A percentile compares a stretch with the other conserved stretches of the same genome.
Evolutionary conservation across 2,797 vertebrate genomes (phyloP).

Genomic region (Harpagifer antarcticus): DNA sequence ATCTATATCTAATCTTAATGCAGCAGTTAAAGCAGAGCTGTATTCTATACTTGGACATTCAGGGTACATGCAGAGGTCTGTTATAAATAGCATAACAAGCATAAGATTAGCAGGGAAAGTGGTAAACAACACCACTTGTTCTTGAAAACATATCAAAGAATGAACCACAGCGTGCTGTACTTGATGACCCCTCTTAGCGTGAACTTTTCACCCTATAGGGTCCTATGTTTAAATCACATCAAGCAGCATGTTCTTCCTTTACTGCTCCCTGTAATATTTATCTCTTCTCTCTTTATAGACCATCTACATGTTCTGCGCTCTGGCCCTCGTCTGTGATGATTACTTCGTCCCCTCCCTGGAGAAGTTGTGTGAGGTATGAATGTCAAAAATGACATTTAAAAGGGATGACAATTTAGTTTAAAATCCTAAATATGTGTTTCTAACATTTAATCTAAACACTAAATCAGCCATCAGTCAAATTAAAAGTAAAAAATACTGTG

Average conservation of each 20-base stretch:
- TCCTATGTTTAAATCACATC: constrained; percentile 18
- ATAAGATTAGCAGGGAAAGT: not conserved
- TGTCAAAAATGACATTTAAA: not conserved
- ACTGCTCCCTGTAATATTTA: constrained; percentile 30
- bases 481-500: too few relatives aligned
- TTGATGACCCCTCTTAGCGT: not conserved
- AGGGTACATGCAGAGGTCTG: not conserved
- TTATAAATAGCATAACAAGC: not conserved
- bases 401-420: not conserved
- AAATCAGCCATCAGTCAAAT: not conserved
- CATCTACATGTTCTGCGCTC: constrained; percentile 95
- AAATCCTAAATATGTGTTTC: not conserved
- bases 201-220: not conserved
- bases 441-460: not conserved
- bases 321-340: constrained; percentile 95
- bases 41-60: not conserved
- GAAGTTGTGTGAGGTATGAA: constrained; percentile 93
- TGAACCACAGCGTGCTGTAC: not conserved
- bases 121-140: not conserved
- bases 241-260: not conserved
- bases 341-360: constrained; percentile 97
- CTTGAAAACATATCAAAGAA: not conserved
- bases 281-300: constrained; percentile 81
- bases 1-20: constrained; percentile 44
- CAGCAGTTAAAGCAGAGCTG: not conserved